A percentile compares a stretch with the other conserved stretches of the same genome.
Conservation (phyloP, 2,797 vertebrate genomes). For the Poliocrania exsul region DNA sequence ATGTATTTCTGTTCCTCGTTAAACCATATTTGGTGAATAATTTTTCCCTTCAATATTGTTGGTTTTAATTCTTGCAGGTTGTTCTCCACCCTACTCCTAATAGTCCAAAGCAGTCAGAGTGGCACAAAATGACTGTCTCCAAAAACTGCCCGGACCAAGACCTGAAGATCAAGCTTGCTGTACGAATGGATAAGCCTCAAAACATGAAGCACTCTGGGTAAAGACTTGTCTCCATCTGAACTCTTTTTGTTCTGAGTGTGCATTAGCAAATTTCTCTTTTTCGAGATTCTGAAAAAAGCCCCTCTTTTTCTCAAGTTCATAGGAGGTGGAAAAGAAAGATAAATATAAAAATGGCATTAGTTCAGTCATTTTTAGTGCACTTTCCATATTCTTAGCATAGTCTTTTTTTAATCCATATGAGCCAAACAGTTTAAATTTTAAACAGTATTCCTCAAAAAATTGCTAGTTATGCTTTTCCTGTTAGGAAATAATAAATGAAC, state of each 20-base stretch:
- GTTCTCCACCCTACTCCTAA: constrained; percentile 98
- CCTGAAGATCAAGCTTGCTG: constrained; percentile 96
- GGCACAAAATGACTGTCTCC: constrained; percentile 98
- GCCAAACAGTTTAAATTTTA: neutral
- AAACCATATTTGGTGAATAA: neutral
- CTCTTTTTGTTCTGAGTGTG: neutral
- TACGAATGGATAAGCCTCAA: constrained; percentile 99
- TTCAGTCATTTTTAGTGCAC: neutral
- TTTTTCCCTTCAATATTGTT: neutral
- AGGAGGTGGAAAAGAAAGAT: neutral
- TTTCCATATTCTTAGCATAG: neutral
- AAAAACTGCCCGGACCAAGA: constrained; percentile 98
- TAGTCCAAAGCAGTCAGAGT: constrained; percentile 97
- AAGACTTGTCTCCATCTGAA: constrained; percentile 42
- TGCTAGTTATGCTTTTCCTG: neutral
- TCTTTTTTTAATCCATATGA: neutral
- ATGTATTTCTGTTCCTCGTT: neutral
- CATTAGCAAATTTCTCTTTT: neutral
- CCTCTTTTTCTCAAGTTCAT: neutral
- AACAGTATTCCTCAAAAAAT: neutral
- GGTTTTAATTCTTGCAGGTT: constrained; percentile 80
- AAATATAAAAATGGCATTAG: neutral
- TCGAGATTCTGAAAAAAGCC: neutral
- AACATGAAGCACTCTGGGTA: constrained; percentile 99
- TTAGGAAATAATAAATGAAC: neutral